Evolutionary conservation across 1,140 invertebrate genomes (phyloP).

Genomic region (Cardiocondyla obscurior): DNA sequence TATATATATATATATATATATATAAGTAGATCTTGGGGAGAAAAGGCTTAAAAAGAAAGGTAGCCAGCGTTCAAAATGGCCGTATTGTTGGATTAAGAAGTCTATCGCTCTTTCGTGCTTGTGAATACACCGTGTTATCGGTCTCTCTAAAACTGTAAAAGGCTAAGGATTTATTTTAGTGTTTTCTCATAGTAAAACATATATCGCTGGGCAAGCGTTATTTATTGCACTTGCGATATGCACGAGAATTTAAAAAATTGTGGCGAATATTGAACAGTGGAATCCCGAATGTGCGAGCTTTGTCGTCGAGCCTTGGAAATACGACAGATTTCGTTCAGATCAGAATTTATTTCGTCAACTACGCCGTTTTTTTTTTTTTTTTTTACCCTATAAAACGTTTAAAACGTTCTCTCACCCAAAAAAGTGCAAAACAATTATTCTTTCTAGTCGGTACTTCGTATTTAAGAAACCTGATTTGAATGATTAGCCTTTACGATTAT

Average conservation of each 20-base stretch:
- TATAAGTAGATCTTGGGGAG: constrained; percentile 70
- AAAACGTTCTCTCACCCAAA: not conserved
- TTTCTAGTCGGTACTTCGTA: too few species aligned
- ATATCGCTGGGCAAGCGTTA: not conserved
- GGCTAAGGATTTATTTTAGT: not conserved
- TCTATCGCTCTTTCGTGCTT: not conserved
- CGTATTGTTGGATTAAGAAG: not conserved
- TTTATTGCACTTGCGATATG: not conserved
- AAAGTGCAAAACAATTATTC: too few species aligned
- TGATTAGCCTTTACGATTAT: too few species aligned
- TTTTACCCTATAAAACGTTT: not conserved
- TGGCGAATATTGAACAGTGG: not conserved
- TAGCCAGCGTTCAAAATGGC: not conserved
- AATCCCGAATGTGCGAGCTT: not conserved
- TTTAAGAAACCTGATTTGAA: too few species aligned
- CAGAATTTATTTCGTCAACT: not conserved
- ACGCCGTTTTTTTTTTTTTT: not conserved
- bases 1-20: too few species aligned
- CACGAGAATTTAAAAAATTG: not conserved
- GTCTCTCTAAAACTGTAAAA: not conserved
- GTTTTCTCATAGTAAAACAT: not conserved
- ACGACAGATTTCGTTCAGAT: not conserved
- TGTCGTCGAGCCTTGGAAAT: not conserved
- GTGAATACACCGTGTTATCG: not conserved
- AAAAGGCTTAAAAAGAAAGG: not conserved